These are phyloP conservation scores for Hoplostethus mediterraneus DNA, from an alignment of 2,797 vertebrate genomes.

Conservation along the genomic window DNA sequence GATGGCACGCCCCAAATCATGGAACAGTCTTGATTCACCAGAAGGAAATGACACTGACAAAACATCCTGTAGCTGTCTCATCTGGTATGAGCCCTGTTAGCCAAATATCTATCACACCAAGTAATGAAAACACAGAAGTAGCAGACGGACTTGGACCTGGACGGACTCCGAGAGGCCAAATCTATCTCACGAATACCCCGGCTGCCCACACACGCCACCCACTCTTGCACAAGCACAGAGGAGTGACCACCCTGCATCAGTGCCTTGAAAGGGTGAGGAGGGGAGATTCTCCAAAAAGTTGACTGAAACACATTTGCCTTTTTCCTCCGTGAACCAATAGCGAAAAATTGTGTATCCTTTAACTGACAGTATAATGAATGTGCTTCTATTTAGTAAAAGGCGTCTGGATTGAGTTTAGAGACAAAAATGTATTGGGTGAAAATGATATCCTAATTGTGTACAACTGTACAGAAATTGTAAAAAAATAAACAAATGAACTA, in stretches of 20 bases:
- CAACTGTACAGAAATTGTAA: slow-evolving; percentile 57
- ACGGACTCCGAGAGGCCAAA: slow-evolving; percentile 18
- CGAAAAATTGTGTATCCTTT: slow-evolving; percentile 27
- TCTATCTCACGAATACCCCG: neutral
- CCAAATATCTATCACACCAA: slow-evolving; percentile 29
- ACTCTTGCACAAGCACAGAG: slow-evolving; percentile 47
- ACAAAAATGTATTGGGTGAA: slow-evolving; percentile 25
- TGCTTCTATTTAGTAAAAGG: slow-evolving; percentile 39
- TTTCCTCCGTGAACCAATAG: slow-evolving; percentile 47
- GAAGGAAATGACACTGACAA: slow-evolving; percentile 7
- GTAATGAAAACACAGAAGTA: slow-evolving; percentile 39
- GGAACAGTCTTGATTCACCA: slow-evolving; percentile 7
- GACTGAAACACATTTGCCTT: slow-evolving; percentile 64
- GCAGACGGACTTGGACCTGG: slow-evolving; percentile 18
- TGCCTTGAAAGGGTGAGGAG: slow-evolving; percentile 65
- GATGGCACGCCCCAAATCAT: slow-evolving; percentile 19
- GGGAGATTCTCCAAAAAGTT: slow-evolving; percentile 5
- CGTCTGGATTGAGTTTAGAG: slow-evolving; percentile 24
- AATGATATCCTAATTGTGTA: slow-evolving; percentile 26
- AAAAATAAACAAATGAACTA: slow-evolving; percentile 26
- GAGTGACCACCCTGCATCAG: slow-evolving; percentile 52
- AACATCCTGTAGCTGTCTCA: slow-evolving; percentile 17
- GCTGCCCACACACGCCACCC: slow-evolving; percentile 15
- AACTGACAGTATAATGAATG: slow-evolving; percentile 61
- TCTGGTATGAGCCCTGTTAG: neutral